These are phyloP conservation scores for Gymnopithys bicolor DNA, from an alignment of 2,797 vertebrate genomes.

Conservation along the genomic window DNA sequence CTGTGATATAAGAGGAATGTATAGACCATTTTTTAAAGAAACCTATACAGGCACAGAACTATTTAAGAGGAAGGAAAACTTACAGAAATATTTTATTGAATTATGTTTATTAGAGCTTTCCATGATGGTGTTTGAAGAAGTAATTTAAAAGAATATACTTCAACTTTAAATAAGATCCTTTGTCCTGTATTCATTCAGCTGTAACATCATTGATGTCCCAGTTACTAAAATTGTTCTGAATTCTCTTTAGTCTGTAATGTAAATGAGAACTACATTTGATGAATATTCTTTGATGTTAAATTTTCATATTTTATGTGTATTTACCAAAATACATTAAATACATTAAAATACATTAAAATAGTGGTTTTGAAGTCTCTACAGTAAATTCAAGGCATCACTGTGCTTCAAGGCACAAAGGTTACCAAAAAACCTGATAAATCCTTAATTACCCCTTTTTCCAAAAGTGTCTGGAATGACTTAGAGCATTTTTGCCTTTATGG, in stretches of 20 bases:
- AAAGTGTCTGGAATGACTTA: not conserved
- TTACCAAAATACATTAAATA: constrained; percentile 8
- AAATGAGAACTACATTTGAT: constrained; percentile 44
- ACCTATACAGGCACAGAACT: not conserved
- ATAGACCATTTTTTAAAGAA: not conserved
- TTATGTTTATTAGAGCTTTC: not conserved
- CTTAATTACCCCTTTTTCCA: not conserved
- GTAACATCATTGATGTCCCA: not conserved
- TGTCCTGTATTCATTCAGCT: not conserved
- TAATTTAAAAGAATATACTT: not conserved
- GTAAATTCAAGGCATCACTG: not conserved
- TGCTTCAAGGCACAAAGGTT: not conserved
- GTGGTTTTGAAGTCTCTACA: not conserved
- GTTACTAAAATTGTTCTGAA: constrained; percentile 42
- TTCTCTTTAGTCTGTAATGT: constrained; percentile 21
- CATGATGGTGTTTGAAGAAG: not conserved
- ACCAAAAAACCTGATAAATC: not conserved
- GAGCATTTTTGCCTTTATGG: not conserved
- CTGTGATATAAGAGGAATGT: not conserved
- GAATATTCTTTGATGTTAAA: constrained; percentile 29
- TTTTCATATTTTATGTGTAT: constrained; percentile 35
- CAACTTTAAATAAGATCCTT: not conserved
- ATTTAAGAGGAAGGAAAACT: not conserved
- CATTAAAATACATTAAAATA: not conserved
- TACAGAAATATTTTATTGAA: not conserved